Percentiles rank a stretch among this genome's conserved stretches.
Evolutionary conservation across 1,140 invertebrate genomes (phyloP).

Genomic region (Eumaeus atala): DNA sequence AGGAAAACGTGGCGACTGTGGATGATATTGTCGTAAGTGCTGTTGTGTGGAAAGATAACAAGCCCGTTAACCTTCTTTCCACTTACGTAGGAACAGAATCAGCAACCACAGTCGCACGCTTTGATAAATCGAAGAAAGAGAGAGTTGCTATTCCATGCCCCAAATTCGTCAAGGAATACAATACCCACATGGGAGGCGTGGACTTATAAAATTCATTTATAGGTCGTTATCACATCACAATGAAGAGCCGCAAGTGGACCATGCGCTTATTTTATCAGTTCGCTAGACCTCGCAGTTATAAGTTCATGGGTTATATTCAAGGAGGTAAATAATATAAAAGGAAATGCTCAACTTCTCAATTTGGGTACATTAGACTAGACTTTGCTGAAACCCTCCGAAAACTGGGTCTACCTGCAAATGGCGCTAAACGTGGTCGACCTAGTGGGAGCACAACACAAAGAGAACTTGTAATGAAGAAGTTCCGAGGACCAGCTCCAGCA

Average conservation of each 20-base stretch:
- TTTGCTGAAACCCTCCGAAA: constrained; percentile 21
- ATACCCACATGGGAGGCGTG: constrained; percentile 40
- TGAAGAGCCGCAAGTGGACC: constrained; percentile 29
- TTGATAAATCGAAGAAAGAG: constrained; percentile 26
- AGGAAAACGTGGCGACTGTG: constrained; percentile 19
- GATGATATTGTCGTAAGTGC: constrained; percentile 21
- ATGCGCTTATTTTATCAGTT: constrained; percentile 29
- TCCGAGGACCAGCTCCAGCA: constrained; percentile 34
- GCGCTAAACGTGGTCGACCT: too few species aligned
- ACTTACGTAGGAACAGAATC: constrained; percentile 33
- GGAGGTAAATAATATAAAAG: constrained; percentile 15
- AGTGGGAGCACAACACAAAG: constrained; percentile 24
- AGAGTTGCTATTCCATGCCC: constrained; percentile 35
- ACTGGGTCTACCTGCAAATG: background rate
- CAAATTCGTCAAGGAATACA: constrained; percentile 42
- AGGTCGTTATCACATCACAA: constrained; percentile 33
- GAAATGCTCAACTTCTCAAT: too few species aligned
- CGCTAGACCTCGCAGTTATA: constrained; percentile 32
- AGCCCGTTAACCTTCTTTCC: constrained; percentile 41
- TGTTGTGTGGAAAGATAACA: constrained; percentile 48
- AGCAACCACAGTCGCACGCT: constrained; percentile 27
- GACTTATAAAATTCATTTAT: constrained; percentile 39
- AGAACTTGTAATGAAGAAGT: constrained; percentile 32
- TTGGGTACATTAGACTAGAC: constrained; percentile 32
- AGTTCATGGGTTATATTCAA: constrained; percentile 38